Conservation (phyloP, 2,113 vertebrate genomes). For the Microcebus murinus region DNA sequence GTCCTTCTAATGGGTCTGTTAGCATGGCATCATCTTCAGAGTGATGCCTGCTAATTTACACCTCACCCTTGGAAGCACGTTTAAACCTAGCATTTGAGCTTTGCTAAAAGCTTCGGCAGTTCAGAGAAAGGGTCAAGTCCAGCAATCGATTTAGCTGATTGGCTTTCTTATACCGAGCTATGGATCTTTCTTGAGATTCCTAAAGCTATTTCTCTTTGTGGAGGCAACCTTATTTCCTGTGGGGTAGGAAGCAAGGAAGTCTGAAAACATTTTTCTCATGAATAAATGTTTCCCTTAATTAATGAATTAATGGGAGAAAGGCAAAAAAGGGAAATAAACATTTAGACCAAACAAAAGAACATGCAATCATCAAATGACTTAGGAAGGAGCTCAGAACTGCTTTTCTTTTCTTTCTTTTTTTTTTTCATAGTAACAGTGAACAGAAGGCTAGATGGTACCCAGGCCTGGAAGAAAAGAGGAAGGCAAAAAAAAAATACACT, state of each 20-base stretch:
- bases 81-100: constrained; percentile 64
- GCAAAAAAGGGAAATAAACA: constrained; percentile 33
- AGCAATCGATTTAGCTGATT: constrained; percentile 56
- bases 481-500: neutral
- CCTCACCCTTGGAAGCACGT: constrained; percentile 60
- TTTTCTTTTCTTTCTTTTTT: neutral
- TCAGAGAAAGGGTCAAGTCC: constrained; percentile 50
- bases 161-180: constrained; percentile 43
- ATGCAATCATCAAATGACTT: neutral
- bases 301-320: constrained; percentile 38
- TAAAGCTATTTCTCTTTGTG: constrained; percentile 23
- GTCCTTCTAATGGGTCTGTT: constrained; percentile 69
- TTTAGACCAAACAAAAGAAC: constrained; percentile 48
- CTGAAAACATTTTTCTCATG: neutral
- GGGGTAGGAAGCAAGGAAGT: neutral
- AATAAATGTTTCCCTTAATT: constrained; percentile 49
- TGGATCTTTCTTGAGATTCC: constrained; percentile 4
- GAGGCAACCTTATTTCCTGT: constrained; percentile 3
- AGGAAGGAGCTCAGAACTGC: neutral
- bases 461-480: neutral
- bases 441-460: neutral
- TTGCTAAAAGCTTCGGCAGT: constrained; percentile 69
- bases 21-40: constrained; percentile 66
- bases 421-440: neutral
- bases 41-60: constrained; percentile 74